Evolutionary conservation across 1,140 invertebrate species (phyloP).

Genomic region (Apis mellifera): DNA sequence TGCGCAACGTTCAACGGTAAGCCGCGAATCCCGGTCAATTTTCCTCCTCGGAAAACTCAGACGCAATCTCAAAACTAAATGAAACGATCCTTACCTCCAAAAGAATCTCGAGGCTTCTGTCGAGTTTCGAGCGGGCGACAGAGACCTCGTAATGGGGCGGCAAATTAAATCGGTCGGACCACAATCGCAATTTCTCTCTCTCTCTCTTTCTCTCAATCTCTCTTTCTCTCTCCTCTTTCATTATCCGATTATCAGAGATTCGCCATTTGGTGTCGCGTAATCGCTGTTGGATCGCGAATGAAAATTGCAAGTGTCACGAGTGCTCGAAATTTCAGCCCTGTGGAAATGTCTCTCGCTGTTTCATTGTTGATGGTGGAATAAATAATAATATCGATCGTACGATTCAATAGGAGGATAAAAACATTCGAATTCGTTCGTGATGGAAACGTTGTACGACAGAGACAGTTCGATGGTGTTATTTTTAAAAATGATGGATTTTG

Average conservation of each 20-base stretch:
- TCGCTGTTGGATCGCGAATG: constrained; percentile 2
- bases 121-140: not conserved
- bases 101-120: not conserved
- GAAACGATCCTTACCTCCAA: not conserved
- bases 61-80: not conserved
- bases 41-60: not conserved
- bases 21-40: not conserved
- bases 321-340: not conserved
- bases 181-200: constrained; percentile 18
- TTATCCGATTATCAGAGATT: constrained; percentile 49
- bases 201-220: not conserved
- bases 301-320: constrained; percentile 25
- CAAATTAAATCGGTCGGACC: constrained; percentile 30
- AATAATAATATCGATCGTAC: too few species aligned
- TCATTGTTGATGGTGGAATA: too few species aligned
- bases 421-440: too few species aligned
- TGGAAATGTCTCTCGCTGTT: too few species aligned
- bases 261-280: not conserved
- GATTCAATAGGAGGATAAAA: too few species aligned
- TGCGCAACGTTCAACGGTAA: not conserved
- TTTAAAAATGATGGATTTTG: too few species aligned
- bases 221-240: constrained; percentile 18
- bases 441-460: too few species aligned
- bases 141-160: constrained; percentile 2
- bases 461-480: too few species aligned